phyloP scores from a whole-genome alignment of 2,888 invertebrate species.

The Adela reaumurella region DNA sequence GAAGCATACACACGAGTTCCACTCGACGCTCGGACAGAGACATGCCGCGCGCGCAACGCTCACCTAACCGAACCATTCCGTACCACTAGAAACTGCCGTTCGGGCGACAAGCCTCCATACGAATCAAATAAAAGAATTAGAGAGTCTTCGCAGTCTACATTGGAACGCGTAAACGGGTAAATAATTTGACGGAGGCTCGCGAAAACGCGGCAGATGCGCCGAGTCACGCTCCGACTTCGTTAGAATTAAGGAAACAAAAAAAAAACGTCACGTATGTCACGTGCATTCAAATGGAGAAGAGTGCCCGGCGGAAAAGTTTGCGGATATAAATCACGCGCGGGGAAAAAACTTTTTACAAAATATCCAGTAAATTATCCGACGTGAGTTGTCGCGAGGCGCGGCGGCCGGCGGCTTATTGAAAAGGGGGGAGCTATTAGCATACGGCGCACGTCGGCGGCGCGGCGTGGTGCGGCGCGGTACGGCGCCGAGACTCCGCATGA shows the following conservation, averaged over 20 bases:
- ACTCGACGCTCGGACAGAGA: conserved; percentile 48
- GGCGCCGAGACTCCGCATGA: conserved; percentile 14
- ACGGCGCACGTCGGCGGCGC: conserved; percentile 28
- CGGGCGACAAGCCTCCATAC: too few relatives aligned
- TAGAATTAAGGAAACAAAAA: conserved; percentile 45
- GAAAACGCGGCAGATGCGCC: conserved; percentile 34
- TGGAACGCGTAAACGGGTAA: conserved; percentile 49
- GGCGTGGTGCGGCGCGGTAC: conserved; percentile 25
- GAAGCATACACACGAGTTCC: conserved; percentile 66
- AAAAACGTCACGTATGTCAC: conserved; percentile 55
- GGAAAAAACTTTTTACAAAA: conserved; percentile 56
- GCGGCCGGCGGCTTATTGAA: conserved; percentile 56
- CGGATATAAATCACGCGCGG: conserved; percentile 55
- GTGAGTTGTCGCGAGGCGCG: conserved; percentile 53
- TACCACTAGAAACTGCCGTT: too few relatives aligned
- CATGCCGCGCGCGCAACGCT: conserved; percentile 34
- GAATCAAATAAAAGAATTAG: too few relatives aligned
- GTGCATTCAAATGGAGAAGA: conserved; percentile 56
- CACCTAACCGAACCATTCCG: conserved; percentile 51
- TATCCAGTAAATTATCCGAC: conserved; percentile 58
- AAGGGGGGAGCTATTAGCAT: conserved; percentile 49
- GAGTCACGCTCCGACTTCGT: conserved; percentile 23
- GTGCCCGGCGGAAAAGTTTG: conserved; percentile 44
- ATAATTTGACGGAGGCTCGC: conserved; percentile 38
- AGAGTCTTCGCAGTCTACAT: too few relatives aligned